A percentile compares a stretch with the other conserved stretches of the same genome.
These are phyloP conservation scores for Ganaspis brasiliensis DNA, from an alignment of 2,888 invertebrate genomes.

Conservation along the genomic window DNA sequence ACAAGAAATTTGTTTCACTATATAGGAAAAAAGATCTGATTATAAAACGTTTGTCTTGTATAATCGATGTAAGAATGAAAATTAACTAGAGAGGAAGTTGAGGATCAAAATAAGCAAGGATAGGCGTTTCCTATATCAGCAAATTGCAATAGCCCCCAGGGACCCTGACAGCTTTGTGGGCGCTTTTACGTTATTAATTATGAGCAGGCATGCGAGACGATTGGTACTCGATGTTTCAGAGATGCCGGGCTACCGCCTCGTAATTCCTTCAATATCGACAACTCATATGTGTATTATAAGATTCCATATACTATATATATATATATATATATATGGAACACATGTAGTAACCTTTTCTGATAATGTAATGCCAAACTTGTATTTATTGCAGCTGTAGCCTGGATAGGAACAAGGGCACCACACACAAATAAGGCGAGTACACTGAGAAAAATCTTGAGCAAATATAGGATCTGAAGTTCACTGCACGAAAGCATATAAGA, in stretches of 20 bases:
- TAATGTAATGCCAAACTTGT: neutral
- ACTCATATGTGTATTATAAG: constrained; percentile 54
- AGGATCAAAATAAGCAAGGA: constrained; percentile 46
- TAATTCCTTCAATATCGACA: constrained; percentile 69
- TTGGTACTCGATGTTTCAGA: constrained; percentile 68
- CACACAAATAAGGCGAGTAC: too few species aligned
- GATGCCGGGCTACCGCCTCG: constrained; percentile 70
- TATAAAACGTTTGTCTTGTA: too few species aligned
- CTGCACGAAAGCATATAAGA: too few species aligned
- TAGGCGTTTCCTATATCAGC: constrained; percentile 71
- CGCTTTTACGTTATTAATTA: constrained; percentile 78
- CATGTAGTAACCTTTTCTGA: constrained; percentile 12
- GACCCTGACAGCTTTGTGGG: constrained; percentile 75
- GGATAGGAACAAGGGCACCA: constrained; percentile 10
- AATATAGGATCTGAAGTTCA: too few species aligned
- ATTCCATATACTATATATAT: neutral
- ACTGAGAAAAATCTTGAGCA: too few species aligned
- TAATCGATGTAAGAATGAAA: neutral
- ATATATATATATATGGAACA: too few species aligned
- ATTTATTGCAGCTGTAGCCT: constrained; percentile 6
- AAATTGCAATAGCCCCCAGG: constrained; percentile 63
- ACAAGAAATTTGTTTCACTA: too few species aligned
- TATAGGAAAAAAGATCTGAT: too few species aligned
- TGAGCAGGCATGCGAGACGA: constrained; percentile 79
- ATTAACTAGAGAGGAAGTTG: neutral